Evolutionary conservation across 2,797 vertebrate species (phyloP), one percentile per base, ranked within the genome.

Genomic region (Scolopax bukidnonensis): DNA sequence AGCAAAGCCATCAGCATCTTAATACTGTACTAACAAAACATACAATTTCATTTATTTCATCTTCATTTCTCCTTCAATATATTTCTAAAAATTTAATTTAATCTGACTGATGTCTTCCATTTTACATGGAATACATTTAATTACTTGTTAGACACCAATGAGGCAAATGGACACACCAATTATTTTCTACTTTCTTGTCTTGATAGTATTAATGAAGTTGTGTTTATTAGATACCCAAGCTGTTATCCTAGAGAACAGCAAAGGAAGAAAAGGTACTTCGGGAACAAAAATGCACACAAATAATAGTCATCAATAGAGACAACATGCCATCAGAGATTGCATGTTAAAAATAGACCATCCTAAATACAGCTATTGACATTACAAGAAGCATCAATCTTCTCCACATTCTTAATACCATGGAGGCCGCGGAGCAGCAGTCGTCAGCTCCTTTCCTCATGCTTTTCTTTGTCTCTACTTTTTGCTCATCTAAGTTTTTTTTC

Each of bases 321-420:
- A 89, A 60, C 40, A 63, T 83, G 64, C 67, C 60, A 92, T 80
- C 79, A 81, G 53, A 84, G 45, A 83, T 1, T 41, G 73, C 47
- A 64, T n/a, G 57, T 71, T 84, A 69, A 87, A 91, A 91, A 75
- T 7, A 77, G 57, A 38, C 24, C 17, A 65, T 54, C 61, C n/a
- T 84, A 93, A 95, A 88, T 32, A 89, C 48, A 91, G 76, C 77
- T 93, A 94, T 70, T 95, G 78, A 93, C 61, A 53, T 65, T 41
- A 81, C 32, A 82, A 48, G 6, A 92, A 78, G 73, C 71, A 96
- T 40, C 76, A 93, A 75, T 90, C 87, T 95, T 95, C 85, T 83
- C 82, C 76, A 45, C 76, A 36, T 68, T 93, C 82, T 57, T 50
- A 84, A 68, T 5, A 61, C 24, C 23, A 19, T 9, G 36, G 65